Percentiles rank a stretch among this genome's conserved stretches.
These are phyloP conservation scores for Sylvia atricapilla DNA, from an alignment of 2,113 vertebrate species.

Conservation along the genomic window DNA sequence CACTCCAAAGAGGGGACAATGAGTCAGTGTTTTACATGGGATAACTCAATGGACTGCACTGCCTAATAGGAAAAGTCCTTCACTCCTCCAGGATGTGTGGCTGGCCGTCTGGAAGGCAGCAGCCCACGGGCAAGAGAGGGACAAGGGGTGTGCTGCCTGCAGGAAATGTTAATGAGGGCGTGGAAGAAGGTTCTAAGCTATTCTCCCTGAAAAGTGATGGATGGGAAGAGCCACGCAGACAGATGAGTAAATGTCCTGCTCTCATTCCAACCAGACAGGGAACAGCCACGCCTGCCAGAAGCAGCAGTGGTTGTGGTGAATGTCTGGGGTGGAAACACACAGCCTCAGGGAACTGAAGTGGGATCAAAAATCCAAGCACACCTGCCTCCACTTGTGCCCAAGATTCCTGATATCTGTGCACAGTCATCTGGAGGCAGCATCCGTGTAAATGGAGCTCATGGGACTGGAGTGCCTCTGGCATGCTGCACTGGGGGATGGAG, in stretches of 20 bases:
- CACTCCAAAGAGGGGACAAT: neutral
- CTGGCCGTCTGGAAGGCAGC: neutral
- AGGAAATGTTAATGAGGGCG: neutral
- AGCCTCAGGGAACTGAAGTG: neutral
- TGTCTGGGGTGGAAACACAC: neutral
- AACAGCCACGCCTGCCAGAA: neutral
- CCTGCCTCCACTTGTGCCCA: neutral
- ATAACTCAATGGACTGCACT: accelerated
- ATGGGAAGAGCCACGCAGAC: neutral
- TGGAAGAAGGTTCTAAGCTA: neutral
- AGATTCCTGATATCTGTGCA: neutral
- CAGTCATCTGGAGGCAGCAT: neutral
- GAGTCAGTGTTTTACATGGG: neutral
- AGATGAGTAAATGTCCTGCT: neutral
- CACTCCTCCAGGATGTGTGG: neutral
- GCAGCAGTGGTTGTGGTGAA: neutral
- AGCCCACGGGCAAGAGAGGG: neutral
- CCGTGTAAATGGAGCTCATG: neutral
- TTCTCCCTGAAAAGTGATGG: neutral
- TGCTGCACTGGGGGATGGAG: accelerated
- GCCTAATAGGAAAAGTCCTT: neutral
- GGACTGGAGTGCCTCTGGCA: neutral
- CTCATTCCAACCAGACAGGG: neutral
- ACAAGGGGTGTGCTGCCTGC: neutral
- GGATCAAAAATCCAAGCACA: neutral